Base-by-base conservation (phyloP, 1,140 invertebrate genomes). In the Drosophila paulistorum region DNA sequence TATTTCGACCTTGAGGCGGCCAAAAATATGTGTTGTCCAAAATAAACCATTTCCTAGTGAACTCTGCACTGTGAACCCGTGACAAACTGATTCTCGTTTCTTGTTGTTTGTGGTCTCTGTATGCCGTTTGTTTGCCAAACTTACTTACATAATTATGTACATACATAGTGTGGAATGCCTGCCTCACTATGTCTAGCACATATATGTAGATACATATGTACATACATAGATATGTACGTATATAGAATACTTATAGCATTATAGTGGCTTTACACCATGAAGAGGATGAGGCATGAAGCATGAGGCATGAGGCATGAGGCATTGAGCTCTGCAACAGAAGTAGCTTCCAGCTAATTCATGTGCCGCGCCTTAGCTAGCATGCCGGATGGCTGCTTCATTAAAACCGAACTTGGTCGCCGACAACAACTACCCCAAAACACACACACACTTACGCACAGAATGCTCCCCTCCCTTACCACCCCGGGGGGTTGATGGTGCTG, bases 381-480 rank as follows among this genome's bases (percentile, higher is more conserved):
- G 71, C 78, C 75, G 60, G 62, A 51, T 51, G 20, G 45, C 54
- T 71, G 82, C 79, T 81, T 87, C 82, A 87, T 86, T 87, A 87
- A 86, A 76, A 82, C 51, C 78, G 63, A 65, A 55, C 33, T 65
- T 30, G 41, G 17, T 3, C 45, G 45, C 26, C 57, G 33, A 39
- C 14, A 58, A 74, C 74, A 23, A 23, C 17, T 42, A 42, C n/a
- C 9, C 35, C 35, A 11, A 9, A 45, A 45, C 5, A 45, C 42
- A n/a, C 41, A 42, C n/a, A 42, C 41, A 42, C 41, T 17, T 17
- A 41, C 39, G 11, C 39, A 68, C 66, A 54, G 17, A 1, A 37
- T 30, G 0, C 30, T 1, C 30, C 30, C 30, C 30, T 1, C 30
- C 6, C 6, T 30, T 30, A 30, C 30, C 7, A 30, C 30, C 30